phyloP scores from a whole-genome alignment of 2,888 invertebrate species.

The Trypoxylon attenuatum region DNA sequence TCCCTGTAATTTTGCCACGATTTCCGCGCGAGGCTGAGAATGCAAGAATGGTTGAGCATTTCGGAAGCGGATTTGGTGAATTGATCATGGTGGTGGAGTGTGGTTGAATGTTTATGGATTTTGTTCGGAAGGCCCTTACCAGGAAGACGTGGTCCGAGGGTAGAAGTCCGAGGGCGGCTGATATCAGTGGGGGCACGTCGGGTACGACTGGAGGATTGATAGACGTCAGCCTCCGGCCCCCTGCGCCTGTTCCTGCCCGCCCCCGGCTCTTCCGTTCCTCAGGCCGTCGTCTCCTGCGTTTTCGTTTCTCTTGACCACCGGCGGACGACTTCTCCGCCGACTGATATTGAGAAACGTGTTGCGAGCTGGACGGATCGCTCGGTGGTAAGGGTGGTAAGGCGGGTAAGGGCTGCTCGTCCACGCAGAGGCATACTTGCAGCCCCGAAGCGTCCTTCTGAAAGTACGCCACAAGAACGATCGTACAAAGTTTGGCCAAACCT shows the following conservation, averaged over 20 bases:
- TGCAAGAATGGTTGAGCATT: too few relatives aligned
- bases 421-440: slow-evolving; percentile 67
- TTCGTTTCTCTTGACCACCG: slow-evolving; percentile 65
- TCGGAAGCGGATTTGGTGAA: too few relatives aligned
- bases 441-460: slow-evolving; percentile 70
- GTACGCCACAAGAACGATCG: slow-evolving; percentile 56
- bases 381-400: slow-evolving; percentile 59
- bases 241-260: slow-evolving; percentile 72
- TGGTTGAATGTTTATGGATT: background rate
- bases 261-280: slow-evolving; percentile 73
- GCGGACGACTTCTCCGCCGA: slow-evolving; percentile 46
- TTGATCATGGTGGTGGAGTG: too few relatives aligned
- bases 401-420: slow-evolving; percentile 57
- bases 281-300: slow-evolving; percentile 73
- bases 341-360: slow-evolving; percentile 56
- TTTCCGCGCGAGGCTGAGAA: too few relatives aligned
- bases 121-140: slow-evolving; percentile 63
- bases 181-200: slow-evolving; percentile 80
- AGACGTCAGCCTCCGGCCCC: slow-evolving; percentile 73
- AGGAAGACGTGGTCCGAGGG: slow-evolving; percentile 74
- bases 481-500: slow-evolving; percentile 34
- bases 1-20: too few relatives aligned
- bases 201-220: slow-evolving; percentile 74
- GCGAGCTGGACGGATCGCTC: slow-evolving; percentile 53
- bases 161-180: slow-evolving; percentile 76